Evolutionary conservation across 2,888 invertebrate genomes (phyloP).

Genomic region (Conomelus anceps): DNA sequence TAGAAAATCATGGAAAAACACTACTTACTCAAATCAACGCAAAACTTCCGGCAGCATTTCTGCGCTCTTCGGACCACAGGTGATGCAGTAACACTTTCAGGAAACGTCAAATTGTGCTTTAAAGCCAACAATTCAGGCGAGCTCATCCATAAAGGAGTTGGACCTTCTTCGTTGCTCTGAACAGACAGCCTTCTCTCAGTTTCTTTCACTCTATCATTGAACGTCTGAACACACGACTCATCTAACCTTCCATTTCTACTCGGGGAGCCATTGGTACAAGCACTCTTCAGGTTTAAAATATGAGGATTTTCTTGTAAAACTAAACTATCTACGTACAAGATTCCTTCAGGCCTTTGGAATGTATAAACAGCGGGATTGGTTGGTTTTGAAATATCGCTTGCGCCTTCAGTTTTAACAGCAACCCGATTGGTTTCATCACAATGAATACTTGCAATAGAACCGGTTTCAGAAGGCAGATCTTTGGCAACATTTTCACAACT

Average conservation of each 20-base stretch:
- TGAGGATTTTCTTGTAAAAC: slow-evolving; percentile 3
- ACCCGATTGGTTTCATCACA: neutral
- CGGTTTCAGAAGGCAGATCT: neutral
- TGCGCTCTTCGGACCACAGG: slow-evolving; percentile 55
- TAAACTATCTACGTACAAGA: neutral
- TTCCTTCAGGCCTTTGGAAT: neutral
- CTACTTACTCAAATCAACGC: slow-evolving; percentile 63
- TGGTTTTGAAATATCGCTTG: neutral
- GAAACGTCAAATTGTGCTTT: slow-evolving; percentile 73
- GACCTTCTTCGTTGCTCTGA: slow-evolving; percentile 47
- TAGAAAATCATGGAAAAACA: neutral
- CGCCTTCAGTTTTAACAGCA: too few relatives aligned
- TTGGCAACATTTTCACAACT: neutral
- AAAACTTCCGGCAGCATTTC: slow-evolving; percentile 52
- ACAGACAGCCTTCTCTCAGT: neutral
- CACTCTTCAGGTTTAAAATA: neutral
- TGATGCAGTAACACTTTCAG: slow-evolving; percentile 71
- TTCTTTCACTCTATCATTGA: neutral
- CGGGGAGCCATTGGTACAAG: neutral
- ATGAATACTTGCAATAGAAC: neutral
- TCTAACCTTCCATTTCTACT: neutral
- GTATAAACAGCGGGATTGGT: neutral
- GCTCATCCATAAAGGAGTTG: slow-evolving; percentile 66
- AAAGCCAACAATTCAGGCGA: slow-evolving; percentile 73
- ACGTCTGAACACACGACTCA: too few relatives aligned